Evolutionary conservation across 2,113 vertebrate genomes (phyloP), one percentile per base, ranked within the genome.

Genomic region (Larimichthys polyactis): DNA sequence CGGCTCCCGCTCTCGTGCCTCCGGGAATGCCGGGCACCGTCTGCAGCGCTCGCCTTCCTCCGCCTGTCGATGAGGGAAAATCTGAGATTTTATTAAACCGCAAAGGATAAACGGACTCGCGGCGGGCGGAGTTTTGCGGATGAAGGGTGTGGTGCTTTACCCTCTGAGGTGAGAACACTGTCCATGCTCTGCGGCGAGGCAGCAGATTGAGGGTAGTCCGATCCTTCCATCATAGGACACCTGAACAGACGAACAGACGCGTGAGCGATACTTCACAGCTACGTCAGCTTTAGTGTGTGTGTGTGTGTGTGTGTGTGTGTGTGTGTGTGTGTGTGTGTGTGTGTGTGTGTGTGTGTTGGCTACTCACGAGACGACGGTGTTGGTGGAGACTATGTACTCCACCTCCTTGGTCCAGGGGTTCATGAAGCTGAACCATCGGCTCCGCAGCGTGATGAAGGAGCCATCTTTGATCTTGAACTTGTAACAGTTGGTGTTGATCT

Each of bases 361-460:
- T 46, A 97, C 98, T 98, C 96, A 99, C 98, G 96, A 96, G 75
- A 99, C 97, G 0, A 99, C 97, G 0, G 98, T 99, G 94, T 99
- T 99, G 57, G 98, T 99, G 78, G 98, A 99, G 86, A 99, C 98
- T 27, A 99, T 99, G 91, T 99, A 99, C 92, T 99, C 98, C 94
- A 99, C 98, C 94, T 99, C 98, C 96, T 99, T 99, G 96, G 98
- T 99, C 98, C 98, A 99, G 76, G 98, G 98, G 95, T 99, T 99
- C 97, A 99, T 98, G 95, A 99, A 99, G 96, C 98, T 99, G 96
- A 99, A 99, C 98, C 98, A 99, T 81, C 97, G 97, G 94, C 98
- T 99, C 84, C 97, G 90, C 93, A 99, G 91, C 1, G 97, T 99
- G 95, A 99, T 98, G 93, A 99, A 99, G 86, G 97, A 99, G 49